Evolutionary conservation across 2,113 vertebrate genomes (phyloP).

Genomic region (Corythaixoides concolor): DNA sequence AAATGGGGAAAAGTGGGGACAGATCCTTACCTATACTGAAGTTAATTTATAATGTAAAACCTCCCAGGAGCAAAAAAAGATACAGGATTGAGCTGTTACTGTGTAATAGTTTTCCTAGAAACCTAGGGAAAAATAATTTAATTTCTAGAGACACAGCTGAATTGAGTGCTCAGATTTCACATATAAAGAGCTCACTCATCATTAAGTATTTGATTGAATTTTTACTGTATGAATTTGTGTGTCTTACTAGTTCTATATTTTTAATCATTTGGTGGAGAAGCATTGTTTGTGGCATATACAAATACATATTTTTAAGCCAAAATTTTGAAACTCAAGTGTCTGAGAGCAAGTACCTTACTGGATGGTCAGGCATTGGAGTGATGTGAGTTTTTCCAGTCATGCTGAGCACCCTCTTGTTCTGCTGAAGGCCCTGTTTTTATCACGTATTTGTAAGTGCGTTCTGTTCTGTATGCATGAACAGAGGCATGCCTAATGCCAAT

Average conservation of each 20-base stretch:
- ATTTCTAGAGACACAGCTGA: neutral
- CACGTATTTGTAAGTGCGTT: neutral
- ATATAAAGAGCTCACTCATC: neutral
- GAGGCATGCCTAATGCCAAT: neutral
- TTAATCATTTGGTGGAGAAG: neutral
- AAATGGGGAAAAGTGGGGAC: neutral
- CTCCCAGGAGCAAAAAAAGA: neutral
- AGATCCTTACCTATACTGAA: neutral
- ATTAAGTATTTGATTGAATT: neutral
- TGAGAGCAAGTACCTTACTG: neutral
- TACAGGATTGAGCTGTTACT: neutral
- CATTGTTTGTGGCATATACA: neutral
- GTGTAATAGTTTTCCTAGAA: neutral
- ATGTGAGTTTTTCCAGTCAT: neutral
- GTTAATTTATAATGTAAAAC: neutral
- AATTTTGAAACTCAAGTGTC: neutral
- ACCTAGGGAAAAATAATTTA: neutral
- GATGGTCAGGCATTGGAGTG: neutral
- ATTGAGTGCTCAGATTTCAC: neutral
- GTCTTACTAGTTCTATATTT: neutral
- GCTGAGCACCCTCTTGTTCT: neutral
- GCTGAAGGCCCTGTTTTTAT: neutral
- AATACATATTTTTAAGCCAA: neutral
- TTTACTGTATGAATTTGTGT: neutral
- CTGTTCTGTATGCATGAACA: neutral